These are phyloP conservation scores for Chauna torquata DNA, from an alignment of 2,113 vertebrate genomes.

Conservation along the genomic window DNA sequence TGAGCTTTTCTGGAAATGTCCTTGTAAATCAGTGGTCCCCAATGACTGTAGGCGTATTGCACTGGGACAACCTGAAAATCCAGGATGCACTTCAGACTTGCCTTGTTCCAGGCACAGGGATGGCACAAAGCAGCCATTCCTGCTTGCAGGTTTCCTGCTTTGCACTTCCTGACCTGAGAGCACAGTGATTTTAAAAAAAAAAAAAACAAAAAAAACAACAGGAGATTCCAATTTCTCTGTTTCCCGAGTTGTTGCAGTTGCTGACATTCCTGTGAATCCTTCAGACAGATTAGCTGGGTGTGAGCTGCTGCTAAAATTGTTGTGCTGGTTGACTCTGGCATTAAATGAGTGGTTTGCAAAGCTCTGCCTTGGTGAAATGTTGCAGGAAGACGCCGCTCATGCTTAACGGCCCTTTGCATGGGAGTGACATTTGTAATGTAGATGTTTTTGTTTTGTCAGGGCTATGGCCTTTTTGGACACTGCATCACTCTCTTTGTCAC, in stretches of 20 bases:
- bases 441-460: constrained; percentile 74
- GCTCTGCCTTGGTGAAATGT: background rate
- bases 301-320: background rate
- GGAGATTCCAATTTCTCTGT: background rate
- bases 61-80: background rate
- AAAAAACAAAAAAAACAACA: background rate
- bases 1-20: background rate
- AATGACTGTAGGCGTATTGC: background rate
- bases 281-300: background rate
- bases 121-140: background rate
- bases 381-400: background rate
- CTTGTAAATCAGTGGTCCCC: background rate
- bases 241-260: background rate
- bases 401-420: background rate
- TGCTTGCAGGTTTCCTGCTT: background rate
- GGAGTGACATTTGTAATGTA: background rate
- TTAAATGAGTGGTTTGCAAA: background rate
- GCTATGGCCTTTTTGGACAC: constrained; percentile 95
- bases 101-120: fast-evolving
- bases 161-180: background rate
- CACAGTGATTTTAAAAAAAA: background rate
- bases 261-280: background rate
- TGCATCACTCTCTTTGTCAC: constrained; percentile 93
- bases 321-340: background rate
- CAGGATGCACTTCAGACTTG: background rate